Evolutionary conservation across 2,113 vertebrate genomes (phyloP).

Genomic region (Paradoxurus hermaphroditus): DNA sequence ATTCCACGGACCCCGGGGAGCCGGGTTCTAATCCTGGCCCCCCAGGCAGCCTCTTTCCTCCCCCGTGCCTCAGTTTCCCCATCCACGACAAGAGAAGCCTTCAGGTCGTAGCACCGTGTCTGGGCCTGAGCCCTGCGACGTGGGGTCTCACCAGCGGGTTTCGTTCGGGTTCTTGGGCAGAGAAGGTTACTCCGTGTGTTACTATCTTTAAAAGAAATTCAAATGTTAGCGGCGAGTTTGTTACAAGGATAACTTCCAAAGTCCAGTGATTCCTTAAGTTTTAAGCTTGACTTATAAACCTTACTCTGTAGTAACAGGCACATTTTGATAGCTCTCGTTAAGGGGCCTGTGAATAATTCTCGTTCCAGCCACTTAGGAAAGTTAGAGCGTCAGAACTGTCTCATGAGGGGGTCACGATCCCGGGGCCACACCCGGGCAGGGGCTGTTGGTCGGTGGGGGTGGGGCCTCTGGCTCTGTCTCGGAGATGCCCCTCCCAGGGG

Average conservation of each 20-base stretch:
- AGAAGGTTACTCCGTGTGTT: accelerated
- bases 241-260: background rate
- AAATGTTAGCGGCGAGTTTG: background rate
- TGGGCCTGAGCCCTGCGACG: accelerated
- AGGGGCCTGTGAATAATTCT: background rate
- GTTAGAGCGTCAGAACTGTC: background rate
- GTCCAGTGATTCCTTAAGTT: background rate
- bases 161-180: background rate
- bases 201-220: background rate
- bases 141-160: accelerated
- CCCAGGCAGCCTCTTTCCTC: background rate
- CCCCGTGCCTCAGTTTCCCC: background rate
- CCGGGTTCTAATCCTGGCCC: accelerated
- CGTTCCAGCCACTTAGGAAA: background rate
- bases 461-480: no score
- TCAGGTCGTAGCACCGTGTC: accelerated
- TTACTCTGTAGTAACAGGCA: background rate
- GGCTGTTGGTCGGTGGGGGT: no score
- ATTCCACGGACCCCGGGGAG: accelerated
- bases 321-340: background rate
- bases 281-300: background rate
- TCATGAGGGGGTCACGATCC: no score
- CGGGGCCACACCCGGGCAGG: no score
- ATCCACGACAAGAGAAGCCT: accelerated
- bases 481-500: no score